These are phyloP conservation scores for Drosophila yooni DNA, from an alignment of 2,888 invertebrate species.

Conservation along the genomic window DNA sequence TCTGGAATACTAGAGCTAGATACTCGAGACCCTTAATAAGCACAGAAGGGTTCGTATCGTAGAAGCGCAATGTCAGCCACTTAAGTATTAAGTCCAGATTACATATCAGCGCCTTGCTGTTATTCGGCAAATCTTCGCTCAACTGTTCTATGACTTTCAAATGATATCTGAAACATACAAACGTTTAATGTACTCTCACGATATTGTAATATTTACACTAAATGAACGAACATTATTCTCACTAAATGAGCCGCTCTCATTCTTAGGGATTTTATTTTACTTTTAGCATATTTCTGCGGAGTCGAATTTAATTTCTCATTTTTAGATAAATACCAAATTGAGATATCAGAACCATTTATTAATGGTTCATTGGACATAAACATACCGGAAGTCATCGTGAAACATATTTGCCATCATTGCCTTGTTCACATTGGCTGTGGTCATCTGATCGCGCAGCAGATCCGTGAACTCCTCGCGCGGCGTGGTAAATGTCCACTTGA, in stretches of 20 bases:
- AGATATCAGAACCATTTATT: neutral
- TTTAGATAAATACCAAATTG: neutral
- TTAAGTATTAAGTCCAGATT: conserved; percentile 98
- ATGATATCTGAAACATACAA: conserved; percentile 89
- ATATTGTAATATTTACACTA: neutral
- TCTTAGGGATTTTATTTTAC: neutral
- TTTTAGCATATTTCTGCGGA: neutral
- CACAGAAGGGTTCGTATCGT: conserved; percentile 99
- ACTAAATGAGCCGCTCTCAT: neutral
- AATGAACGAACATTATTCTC: no score
- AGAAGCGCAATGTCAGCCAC: conserved; percentile 98
- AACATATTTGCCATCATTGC: conserved; percentile 96
- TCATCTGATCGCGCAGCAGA: conserved; percentile 95
- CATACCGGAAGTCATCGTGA: conserved; percentile 94
- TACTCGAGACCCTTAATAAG: conserved; percentile 98
- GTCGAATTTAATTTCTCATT: neutral
- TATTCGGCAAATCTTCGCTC: conserved; percentile 92
- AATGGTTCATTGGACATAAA: conserved; percentile 1
- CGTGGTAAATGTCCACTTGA: conserved; percentile 98
- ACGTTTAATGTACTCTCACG: neutral
- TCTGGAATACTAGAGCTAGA: conserved; percentile 92
- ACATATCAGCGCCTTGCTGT: conserved; percentile 91
- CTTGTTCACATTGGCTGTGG: conserved; percentile 93
- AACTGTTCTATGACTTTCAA: conserved; percentile 97
- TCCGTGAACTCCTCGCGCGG: conserved; percentile 98